Conservation (phyloP, 2,888 invertebrate species). For the Dasysyrphus tricinctus region DNA sequence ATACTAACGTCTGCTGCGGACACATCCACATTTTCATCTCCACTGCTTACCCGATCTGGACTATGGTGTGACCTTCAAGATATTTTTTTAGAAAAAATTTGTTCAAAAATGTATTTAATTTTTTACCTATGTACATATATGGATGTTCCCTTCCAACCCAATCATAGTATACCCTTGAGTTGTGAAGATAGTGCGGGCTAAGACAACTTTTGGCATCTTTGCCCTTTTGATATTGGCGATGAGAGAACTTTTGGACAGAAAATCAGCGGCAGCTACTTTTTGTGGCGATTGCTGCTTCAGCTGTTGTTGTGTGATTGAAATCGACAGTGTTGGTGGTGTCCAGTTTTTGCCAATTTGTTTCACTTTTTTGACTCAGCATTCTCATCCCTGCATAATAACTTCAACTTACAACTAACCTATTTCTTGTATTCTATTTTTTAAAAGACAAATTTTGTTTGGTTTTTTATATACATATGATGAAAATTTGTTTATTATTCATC, state of each 20-base stretch:
- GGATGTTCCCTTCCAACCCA: conserved; percentile 82
- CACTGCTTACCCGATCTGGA: conserved; percentile 75
- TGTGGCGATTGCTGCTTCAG: conserved; percentile 68
- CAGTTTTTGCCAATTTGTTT: too few species aligned
- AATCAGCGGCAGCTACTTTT: conserved; percentile 50
- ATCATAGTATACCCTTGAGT: conserved; percentile 83
- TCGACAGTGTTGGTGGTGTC: conserved; percentile 76
- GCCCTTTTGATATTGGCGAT: conserved; percentile 85
- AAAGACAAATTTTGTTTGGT: too few species aligned
- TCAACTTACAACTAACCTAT: too few species aligned
- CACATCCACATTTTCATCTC: conserved; percentile 77
- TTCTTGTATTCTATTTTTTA: too few species aligned
- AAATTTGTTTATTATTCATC: too few species aligned
- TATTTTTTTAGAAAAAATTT: neutral
- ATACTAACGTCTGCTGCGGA: conserved; percentile 77
- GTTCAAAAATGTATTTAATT: neutral
- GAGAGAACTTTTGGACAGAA: conserved; percentile 72
- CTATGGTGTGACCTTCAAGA: conserved; percentile 51
- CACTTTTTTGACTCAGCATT: too few species aligned
- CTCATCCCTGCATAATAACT: too few species aligned
- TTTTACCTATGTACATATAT: conserved; percentile 64
- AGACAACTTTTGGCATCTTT: conserved; percentile 90
- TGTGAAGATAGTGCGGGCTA: conserved; percentile 89
- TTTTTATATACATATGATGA: too few species aligned
- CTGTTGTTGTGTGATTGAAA: conserved; percentile 73